These are phyloP conservation scores for Halictus quadricinctus DNA, from an alignment of 2,888 invertebrate species.

Conservation along the genomic window DNA sequence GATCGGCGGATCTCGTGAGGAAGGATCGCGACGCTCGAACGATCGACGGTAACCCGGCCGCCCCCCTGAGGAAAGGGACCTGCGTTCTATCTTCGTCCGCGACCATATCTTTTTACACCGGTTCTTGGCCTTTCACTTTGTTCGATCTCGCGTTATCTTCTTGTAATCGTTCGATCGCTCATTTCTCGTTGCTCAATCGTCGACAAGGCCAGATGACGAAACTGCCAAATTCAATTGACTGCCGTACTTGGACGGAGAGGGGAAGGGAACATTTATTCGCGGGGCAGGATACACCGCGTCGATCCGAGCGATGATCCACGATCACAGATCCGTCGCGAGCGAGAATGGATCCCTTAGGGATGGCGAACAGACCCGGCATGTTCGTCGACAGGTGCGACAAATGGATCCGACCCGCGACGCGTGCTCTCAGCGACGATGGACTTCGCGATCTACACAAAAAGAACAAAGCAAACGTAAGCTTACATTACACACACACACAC, in stretches of 20 bases:
- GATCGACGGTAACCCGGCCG: constrained; percentile 10
- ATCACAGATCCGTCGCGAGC: constrained; percentile 16
- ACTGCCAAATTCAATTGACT: constrained; percentile 65
- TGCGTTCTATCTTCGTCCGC: constrained; percentile 46
- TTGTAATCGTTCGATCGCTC: constrained; percentile 19
- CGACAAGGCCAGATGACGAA: constrained; percentile 56
- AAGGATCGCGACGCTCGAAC: neutral
- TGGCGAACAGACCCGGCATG: constrained; percentile 57
- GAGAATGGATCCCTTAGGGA: constrained; percentile 2
- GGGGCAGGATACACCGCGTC: constrained; percentile 30
- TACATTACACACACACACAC: neutral
- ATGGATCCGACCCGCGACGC: constrained; percentile 50
- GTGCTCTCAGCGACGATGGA: constrained; percentile 68
- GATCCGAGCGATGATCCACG: neutral
- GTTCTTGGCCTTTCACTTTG: constrained; percentile 46
- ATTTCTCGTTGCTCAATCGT: constrained; percentile 40
- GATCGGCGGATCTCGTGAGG: constrained; percentile 19
- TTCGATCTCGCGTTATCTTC: constrained; percentile 48
- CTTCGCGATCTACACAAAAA: constrained; percentile 21
- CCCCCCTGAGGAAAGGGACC: constrained; percentile 19
- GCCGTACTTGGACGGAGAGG: constrained; percentile 54
- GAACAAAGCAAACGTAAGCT: neutral
- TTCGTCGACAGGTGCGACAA: constrained; percentile 38
- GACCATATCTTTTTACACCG: constrained; percentile 55
- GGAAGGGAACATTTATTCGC: constrained; percentile 21